Evolutionary conservation across 2,888 invertebrate species (phyloP).

Genomic region (Callinectes sapidus): DNA sequence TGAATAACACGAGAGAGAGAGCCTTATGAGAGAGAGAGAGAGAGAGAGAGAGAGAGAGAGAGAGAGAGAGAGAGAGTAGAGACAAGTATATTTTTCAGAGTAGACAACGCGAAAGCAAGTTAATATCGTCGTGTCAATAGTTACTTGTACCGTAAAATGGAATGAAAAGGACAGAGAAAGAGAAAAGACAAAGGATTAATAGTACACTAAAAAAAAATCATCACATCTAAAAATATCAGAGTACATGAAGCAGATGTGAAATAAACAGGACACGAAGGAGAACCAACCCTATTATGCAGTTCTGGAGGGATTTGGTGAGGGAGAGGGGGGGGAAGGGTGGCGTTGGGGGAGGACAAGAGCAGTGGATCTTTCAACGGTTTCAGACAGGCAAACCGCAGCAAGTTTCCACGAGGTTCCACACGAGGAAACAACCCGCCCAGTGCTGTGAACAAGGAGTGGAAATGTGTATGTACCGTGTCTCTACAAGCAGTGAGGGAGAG

Average conservation of each 20-base stretch:
- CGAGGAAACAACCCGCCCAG: not conserved
- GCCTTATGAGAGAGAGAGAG: not conserved
- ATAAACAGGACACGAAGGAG: not conserved
- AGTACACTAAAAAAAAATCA: not conserved
- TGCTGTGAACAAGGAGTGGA: constrained; percentile 23
- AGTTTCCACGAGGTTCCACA: constrained; percentile 5
- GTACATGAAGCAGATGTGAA: not conserved
- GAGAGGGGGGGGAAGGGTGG: too few species aligned
- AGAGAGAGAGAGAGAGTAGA: not conserved
- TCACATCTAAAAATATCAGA: not conserved
- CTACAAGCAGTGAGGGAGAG: not conserved
- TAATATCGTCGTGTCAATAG: not conserved
- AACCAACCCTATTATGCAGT: not conserved
- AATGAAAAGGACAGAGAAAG: not conserved
- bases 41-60: constrained; percentile 20
- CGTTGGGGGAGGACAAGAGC: not conserved
- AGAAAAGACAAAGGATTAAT: not conserved
- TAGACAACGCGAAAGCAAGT: not conserved
- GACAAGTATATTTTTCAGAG: not conserved
- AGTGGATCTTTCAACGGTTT: not conserved
- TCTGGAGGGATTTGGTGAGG: too few species aligned
- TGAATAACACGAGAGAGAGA: not conserved
- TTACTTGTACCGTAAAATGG: not conserved
- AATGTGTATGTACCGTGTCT: not conserved
- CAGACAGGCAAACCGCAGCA: not conserved